phyloP scores from a whole-genome alignment of 2,113 vertebrate species.

The Forbesichthys agassizii region DNA sequence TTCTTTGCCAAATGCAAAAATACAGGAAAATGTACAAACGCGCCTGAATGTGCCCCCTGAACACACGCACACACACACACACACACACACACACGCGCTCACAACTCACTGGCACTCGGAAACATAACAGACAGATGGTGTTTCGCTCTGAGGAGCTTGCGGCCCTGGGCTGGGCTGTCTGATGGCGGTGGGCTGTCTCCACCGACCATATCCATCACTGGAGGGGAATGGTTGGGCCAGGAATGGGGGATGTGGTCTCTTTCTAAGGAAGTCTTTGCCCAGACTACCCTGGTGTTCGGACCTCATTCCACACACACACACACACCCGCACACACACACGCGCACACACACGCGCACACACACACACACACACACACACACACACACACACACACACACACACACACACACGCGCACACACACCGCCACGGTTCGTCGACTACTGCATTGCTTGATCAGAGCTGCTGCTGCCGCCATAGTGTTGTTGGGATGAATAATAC shows the following conservation, averaged over 20 bases:
- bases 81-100: background rate
- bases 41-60: background rate
- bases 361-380: background rate
- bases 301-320: background rate
- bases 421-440: background rate
- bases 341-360: background rate
- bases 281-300: background rate
- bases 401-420: background rate
- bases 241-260: slow-evolving; percentile 46
- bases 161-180: slow-evolving; percentile 22
- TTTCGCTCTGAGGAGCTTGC: slow-evolving; percentile 55
- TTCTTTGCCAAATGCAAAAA: background rate
- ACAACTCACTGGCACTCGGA: slow-evolving; percentile 23
- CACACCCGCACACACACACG: background rate
- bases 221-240: slow-evolving; percentile 32
- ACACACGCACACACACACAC: background rate
- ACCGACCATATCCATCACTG: slow-evolving; percentile 58
- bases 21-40: slow-evolving; percentile 1
- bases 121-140: slow-evolving; percentile 32
- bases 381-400: background rate
- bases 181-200: slow-evolving; percentile 49
- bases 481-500: slow-evolving; percentile 46
- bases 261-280: slow-evolving; percentile 26
- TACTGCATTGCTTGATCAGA: background rate
- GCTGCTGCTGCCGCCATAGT: slow-evolving; percentile 3